Evolutionary conservation across 2,797 vertebrate species (phyloP).

Genomic region (Podarcis siculus): DNA sequence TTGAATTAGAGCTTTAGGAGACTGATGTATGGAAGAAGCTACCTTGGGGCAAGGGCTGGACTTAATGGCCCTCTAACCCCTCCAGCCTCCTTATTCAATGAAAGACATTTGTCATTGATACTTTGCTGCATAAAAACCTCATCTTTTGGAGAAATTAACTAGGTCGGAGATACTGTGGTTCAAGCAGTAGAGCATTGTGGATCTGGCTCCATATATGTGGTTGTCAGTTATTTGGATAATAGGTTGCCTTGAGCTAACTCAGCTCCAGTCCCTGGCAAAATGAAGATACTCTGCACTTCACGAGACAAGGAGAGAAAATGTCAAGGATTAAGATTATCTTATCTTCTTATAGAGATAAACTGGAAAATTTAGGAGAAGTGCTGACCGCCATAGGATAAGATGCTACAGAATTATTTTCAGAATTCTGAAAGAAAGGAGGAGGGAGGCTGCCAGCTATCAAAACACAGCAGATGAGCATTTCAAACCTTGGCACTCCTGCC

Average conservation of each 20-base stretch:
- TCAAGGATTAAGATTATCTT: rapidly evolving
- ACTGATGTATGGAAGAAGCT: not conserved
- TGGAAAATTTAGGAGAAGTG: not conserved
- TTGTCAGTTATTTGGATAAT: constrained; percentile 58
- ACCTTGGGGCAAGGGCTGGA: not conserved
- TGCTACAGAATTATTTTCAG: too few species aligned
- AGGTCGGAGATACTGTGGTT: rapidly evolving
- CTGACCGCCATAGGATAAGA: rapidly evolving
- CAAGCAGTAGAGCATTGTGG: constrained; percentile 57
- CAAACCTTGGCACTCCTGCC: too few species aligned
- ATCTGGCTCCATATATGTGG: constrained; percentile 23
- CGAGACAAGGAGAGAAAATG: rapidly evolving
- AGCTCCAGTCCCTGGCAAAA: constrained; percentile 40
- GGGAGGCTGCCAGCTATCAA: too few species aligned
- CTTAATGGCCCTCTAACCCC: not conserved
- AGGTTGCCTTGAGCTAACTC: constrained; percentile 46
- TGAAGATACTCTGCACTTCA: not conserved
- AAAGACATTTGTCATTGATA: constrained; percentile 19
- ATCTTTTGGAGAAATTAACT: not conserved
- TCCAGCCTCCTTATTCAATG: not conserved
- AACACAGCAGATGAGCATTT: not conserved
- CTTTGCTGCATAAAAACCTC: constrained; percentile 35
- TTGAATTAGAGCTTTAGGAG: not conserved
- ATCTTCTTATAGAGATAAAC: not conserved
- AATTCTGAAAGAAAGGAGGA: not conserved